Base-by-base conservation (phyloP, 2,888 invertebrate genomes). In the Drosophila paranaensis region DNA sequence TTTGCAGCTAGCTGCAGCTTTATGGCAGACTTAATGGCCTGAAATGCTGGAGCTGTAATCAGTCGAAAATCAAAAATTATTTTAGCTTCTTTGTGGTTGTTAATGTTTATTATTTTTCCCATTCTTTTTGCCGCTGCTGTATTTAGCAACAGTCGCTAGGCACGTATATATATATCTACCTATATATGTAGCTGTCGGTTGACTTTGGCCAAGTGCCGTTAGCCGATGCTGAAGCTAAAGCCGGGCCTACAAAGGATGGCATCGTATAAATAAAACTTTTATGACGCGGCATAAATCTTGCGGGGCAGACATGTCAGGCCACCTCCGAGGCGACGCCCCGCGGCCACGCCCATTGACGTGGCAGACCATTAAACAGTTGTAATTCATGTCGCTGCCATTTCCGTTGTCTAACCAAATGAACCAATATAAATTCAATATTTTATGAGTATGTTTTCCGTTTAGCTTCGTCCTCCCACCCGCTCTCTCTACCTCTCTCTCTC, bases 371-470 rank as follows among this genome's bases (percentile, higher is more conserved):
- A 68, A 70, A 74, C 73, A 76, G 82, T 70, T 82, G 71, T 83
- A 81, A 82, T 72, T 83, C 82, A 82, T 74, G 72, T 76, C 14
- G 48, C 25, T 71, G 78, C 61, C 72, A 68, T 81, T 82, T 85
- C 71, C 81, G 72, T 61, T 65, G 76, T 83, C 79, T 66, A 71
- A 74, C 58, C 69, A 79, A 81, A 81, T 79, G 73, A 79, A 76
- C 81, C 67, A 73, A 81, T 77, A 83, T 85, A 85, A 82, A 81
- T 77, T 85, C 74, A 73, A 81, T 76, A 82, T 74, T 82, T 83
- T 85, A 82, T 72, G 82, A 63, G 62, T 68, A 56, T 66, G 64
- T 60, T 58, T 70, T 60, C 60, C 66, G 60, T 60, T 63, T 37
- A 60, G 35, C 14, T 60, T 8, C 8, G 20, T 3, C 16, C n/a